Evolutionary conservation across 2,888 invertebrate genomes (phyloP), one percentile per base, ranked within the genome.

Genomic region (Pteria penguin): DNA sequence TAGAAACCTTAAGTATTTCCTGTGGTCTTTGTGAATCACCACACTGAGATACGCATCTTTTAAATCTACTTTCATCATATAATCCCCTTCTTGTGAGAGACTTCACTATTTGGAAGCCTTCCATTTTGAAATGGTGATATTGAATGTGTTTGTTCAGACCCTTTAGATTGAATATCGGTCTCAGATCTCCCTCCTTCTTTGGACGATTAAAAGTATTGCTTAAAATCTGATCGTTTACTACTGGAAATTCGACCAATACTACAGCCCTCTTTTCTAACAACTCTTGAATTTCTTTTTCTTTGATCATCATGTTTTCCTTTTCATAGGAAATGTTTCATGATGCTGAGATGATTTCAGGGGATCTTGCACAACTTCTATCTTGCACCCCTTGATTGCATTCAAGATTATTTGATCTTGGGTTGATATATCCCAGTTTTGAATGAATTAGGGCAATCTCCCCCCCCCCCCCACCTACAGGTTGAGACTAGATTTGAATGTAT

Each of bases 11-110:
- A n/a, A n/a, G n/a, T n/a, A n/a, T n/a, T n/a, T n/a, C n/a, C n/a
- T 18, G 36, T 58, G 33, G 4, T 27, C 33, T 32, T 33, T 14
- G 32, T 70, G 22, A 18, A 70, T 70, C n/a, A 24, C 32, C 5
- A 70, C 33, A 70, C 60, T 70, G 33, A 61, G 60, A 22, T 36
- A 70, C 33, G 70, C 45, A 36, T 70, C 70, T 2, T 33, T 32
- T 22, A 70, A 58, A 70, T 70, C 70, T 31, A 70, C 27, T 24
- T 4, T 36, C 33, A 58, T 58, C 14, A 60, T 26, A 32, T 45
- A 60, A 29, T 70, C 70, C 2, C 36, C 36, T 57, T 61, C 33
- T 31, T 68, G 68, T 55, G 60, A 22, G n/a, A 61, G 27, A 70
- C 60, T 32, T 22, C 58, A 58, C 57, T 58, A 27, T 22, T 70